Evolutionary conservation across 2,888 invertebrate genomes (phyloP), one percentile per base, ranked within the genome.

Genomic region (Dryobotodes eremita): DNA sequence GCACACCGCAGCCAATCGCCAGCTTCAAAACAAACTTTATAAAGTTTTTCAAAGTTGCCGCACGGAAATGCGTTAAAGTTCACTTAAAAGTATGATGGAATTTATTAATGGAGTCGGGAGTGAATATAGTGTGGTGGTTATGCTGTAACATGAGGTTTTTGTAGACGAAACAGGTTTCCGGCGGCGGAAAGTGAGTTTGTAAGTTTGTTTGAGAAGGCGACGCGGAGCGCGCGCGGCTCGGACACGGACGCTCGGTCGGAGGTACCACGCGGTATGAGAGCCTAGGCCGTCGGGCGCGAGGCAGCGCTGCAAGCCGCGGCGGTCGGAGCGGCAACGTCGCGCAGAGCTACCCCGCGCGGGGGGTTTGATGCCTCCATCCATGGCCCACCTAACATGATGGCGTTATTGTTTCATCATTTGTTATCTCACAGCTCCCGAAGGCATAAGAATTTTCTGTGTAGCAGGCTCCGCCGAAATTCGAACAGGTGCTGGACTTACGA

Each of bases 371-470:
- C 91, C 90, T 91, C 89, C 90, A 88, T 90, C 89, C 90, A 88
- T 90, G 85, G 91, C 91, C 92, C 91, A 90, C 90, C 92, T 92
- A 92, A 87, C 91, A 92, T 91, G 90, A 91, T 90, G 91, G 91
- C 93, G 92, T 94, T 93, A 94, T 93, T 94, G 92, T 93, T 95
- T 93, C 93, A 93, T 94, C 93, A 94, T 94, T 93, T 93, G 91
- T 93, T 94, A 94, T 92, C 92, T 91, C 88, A 90, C 87, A 86
- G 88, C 87, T 94, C 92, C 92, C 91, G 88, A 88, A 91, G 92
- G 92, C 91, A 91, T 88, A 87, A 86, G 82, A 90, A 91, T 91
- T 91, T 88, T 89, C 71, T 71, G 36, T 77, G 71, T 70, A 75
- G 42, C 68, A 69, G 71, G 61, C 72, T 74, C 65, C 66, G 17